Evolutionary conservation across 2,113 vertebrate genomes (phyloP).

Genomic region (Dicentrarchus labrax): DNA sequence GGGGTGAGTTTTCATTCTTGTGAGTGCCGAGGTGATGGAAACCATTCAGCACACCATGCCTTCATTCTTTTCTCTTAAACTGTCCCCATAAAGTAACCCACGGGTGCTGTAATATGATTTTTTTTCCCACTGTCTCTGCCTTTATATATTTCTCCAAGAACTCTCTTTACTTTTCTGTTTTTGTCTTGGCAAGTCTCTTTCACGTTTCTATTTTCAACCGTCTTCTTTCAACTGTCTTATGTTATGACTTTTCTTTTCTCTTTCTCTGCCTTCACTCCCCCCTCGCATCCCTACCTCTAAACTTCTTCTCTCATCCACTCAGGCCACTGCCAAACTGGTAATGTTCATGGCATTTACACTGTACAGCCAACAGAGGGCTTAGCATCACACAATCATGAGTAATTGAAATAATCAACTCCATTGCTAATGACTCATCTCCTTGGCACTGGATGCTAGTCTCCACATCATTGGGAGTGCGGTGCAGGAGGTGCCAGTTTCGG

Average conservation of each 20-base stretch:
- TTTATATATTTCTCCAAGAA: conserved; percentile 9
- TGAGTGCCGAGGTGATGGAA: conserved; percentile 59
- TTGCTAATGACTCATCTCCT: conserved; percentile 68
- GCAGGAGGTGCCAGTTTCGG: conserved; percentile 57
- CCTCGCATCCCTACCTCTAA: conserved; percentile 6
- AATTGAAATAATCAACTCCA: conserved; percentile 70
- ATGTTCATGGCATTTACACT: conserved; percentile 42
- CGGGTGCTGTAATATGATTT: conserved; percentile 38
- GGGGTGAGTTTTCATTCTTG: conserved; percentile 55
- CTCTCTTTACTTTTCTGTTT: conserved; percentile 30
- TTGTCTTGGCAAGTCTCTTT: not conserved
- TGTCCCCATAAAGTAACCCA: conserved; percentile 55
- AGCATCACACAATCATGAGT: conserved; percentile 56
- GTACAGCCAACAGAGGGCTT: conserved; percentile 28
- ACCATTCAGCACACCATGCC: conserved; percentile 58
- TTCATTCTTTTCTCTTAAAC: conserved; percentile 51
- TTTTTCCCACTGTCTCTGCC: conserved; percentile 36
- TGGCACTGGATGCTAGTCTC: conserved; percentile 52
- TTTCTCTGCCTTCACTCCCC: conserved; percentile 4
- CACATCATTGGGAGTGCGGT: conserved; percentile 41
- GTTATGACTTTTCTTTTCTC: conserved; percentile 1
- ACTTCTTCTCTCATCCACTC: conserved; percentile 26
- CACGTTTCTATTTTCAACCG: not conserved
- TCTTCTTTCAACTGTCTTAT: not conserved
- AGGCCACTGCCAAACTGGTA: conserved; percentile 38